phyloP scores from a whole-genome alignment of 2,113 vertebrate species.

The Chiloscyllium plagiosum region DNA sequence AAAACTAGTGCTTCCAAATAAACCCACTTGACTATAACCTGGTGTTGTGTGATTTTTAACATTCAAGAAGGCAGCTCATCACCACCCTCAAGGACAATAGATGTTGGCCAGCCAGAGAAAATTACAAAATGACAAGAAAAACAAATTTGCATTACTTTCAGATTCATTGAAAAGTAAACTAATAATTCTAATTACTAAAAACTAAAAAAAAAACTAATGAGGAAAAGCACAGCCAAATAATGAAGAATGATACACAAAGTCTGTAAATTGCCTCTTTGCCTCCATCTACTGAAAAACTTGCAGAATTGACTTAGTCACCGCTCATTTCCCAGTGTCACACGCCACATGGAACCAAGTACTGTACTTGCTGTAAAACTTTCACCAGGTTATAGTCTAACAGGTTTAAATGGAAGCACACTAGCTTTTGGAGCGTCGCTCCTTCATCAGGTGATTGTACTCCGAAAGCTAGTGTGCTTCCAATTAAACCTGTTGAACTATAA shows the following conservation, averaged over 20 bases:
- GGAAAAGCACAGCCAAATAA: background rate
- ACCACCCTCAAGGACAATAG: no score
- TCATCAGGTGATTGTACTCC: no score
- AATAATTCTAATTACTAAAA: background rate
- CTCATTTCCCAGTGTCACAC: background rate
- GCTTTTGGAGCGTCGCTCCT: no score
- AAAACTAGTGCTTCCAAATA: no score
- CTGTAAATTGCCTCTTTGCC: background rate
- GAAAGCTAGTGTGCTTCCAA: no score
- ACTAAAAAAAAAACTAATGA: background rate
- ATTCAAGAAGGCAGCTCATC: no score
- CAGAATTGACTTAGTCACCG: background rate
- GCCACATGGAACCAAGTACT: background rate
- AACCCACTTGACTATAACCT: no score
- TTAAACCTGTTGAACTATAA: no score
- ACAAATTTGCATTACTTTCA: background rate
- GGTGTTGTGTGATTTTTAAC: no score
- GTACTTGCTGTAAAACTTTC: background rate
- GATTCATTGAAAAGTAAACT: background rate
- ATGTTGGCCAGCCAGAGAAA: no score
- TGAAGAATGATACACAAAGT: background rate
- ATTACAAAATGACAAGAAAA: background rate
- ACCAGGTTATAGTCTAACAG: no score
- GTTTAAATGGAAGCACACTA: no score
- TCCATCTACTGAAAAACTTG: background rate